phyloP scores from a whole-genome alignment of 2,113 vertebrate species.

The Ophthalmolycus amberensis region DNA sequence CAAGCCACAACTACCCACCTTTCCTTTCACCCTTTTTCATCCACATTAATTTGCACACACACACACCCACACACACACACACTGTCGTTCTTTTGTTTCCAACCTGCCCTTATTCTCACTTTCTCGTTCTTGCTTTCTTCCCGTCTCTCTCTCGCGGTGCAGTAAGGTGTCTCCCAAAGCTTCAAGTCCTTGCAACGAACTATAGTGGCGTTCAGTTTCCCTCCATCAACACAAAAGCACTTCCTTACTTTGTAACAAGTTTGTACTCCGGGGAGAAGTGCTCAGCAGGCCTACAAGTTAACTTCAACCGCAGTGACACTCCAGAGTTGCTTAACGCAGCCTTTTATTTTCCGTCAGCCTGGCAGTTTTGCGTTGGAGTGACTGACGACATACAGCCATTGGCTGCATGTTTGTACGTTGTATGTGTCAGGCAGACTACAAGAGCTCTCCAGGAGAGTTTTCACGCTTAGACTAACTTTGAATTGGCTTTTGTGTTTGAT shows the following conservation, averaged over 20 bases:
- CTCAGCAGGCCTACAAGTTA: slow-evolving; percentile 63
- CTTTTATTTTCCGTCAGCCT: slow-evolving; percentile 63
- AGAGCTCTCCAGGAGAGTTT: slow-evolving; percentile 51
- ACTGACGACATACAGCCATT: slow-evolving; percentile 66
- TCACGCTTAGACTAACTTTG: slow-evolving; percentile 45
- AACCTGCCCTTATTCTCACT: slow-evolving; percentile 38
- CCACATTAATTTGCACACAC: slow-evolving; percentile 45
- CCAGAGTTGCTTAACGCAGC: slow-evolving; percentile 69
- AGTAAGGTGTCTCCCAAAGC: slow-evolving; percentile 42
- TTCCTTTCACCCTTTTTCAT: slow-evolving; percentile 51
- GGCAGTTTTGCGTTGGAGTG: slow-evolving; percentile 62
- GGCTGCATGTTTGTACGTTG: slow-evolving; percentile 65
- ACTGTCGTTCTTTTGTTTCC: slow-evolving; percentile 34
- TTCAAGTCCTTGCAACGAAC: slow-evolving; percentile 63
- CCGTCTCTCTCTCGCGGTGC: slow-evolving; percentile 14
- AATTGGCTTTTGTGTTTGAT: slow-evolving; percentile 42
- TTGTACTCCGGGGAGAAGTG: slow-evolving; percentile 69
- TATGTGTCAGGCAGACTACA: slow-evolving; percentile 59
- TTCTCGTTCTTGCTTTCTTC: slow-evolving; percentile 39
- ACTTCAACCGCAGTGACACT: slow-evolving; percentile 73
- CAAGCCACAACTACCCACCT: slow-evolving; percentile 58
- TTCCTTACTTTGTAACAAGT: slow-evolving; percentile 77
- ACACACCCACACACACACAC: neutral
- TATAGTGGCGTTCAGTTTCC: slow-evolving; percentile 68
- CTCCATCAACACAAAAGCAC: slow-evolving; percentile 74